Base-by-base conservation (phyloP, 2,797 vertebrate genomes). In the Amniataba percoides region DNA sequence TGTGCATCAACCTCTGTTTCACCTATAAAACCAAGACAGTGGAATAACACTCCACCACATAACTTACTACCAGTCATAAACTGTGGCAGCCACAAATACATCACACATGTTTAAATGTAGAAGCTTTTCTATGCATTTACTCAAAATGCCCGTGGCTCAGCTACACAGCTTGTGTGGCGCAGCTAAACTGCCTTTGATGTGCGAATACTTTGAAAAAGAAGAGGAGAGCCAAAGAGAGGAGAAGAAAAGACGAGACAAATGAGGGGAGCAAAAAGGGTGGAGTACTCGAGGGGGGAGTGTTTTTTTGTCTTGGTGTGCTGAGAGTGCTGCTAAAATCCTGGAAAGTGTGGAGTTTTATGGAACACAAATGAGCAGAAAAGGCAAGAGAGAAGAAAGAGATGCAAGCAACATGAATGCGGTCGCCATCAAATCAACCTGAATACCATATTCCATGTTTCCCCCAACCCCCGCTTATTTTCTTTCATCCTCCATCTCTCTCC, bases 371-470 rank as follows among this genome's bases (percentile, higher is more conserved):
- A 73, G 78, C 77, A 78, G 27, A 82, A 31, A 60, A 56, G 70
- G 40, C 71, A 43, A 18, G 61, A 82, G 31, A 10, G 43, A 71
- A 67, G 69, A 66, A 82, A 52, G 74, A 71, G 18, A 71, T 60
- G 42, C 31, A 56, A 45, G 48, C 55, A 66, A 78, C 43, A 74
- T 70, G 58, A 77, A 70, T 63, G 63, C 61, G 31, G 59, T 64
- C 77, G 56, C 68, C 81, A 72, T 81, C 49, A 86, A 86, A 87
- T 83, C 80, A 78, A 71, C 61, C 61, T 52, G 58, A 72, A 86
- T 72, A 56, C 31, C 55, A 52, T 25, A 31, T 67, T 73, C 31
- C 55, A 52, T 25, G 36, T 69, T 73, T 66, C 27, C 69, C 71
- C 80, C 78, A 70, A 53, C 74, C 76, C 82, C 73, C 56, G 8